These are phyloP conservation scores for Odobenus rosmarus DNA, from an alignment of 2,113 vertebrate genomes.

Conservation along the genomic window DNA sequence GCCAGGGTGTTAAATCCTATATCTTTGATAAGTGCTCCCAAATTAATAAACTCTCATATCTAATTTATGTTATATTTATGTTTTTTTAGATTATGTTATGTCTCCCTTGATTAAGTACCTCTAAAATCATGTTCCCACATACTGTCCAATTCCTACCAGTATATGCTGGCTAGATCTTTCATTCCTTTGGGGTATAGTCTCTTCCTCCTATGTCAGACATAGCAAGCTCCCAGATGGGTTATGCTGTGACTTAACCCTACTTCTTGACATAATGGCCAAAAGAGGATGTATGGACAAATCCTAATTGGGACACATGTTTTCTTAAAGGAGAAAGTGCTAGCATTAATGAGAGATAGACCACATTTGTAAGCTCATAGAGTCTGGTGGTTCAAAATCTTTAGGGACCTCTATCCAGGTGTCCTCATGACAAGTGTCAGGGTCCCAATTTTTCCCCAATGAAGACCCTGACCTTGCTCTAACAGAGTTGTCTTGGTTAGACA, in stretches of 20 bases:
- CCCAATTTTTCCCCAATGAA: not conserved
- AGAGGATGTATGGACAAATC: not conserved
- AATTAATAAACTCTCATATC: not conserved
- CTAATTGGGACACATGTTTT: not conserved
- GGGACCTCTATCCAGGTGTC: not conserved
- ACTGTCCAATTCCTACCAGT: not conserved
- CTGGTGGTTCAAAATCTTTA: not conserved
- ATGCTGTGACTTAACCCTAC: not conserved
- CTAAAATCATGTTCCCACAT: not conserved
- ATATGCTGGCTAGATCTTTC: not conserved
- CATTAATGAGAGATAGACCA: not conserved
- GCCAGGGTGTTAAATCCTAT: not conserved
- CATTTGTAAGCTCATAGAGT: not conserved
- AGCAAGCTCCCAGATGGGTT: not conserved
- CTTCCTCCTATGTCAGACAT: not conserved
- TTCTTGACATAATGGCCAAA: not conserved
- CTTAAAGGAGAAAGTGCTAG: not conserved
- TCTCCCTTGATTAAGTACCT: conserved; percentile 11
- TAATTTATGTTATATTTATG: not conserved
- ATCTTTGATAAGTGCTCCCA: not conserved
- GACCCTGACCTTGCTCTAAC: not conserved
- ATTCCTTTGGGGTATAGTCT: not conserved
- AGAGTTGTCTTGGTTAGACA: not conserved
- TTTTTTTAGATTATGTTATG: not conserved
- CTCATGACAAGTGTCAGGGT: not conserved